Base-by-base conservation (phyloP, 2,888 invertebrate species). In the Chouioia cunea region DNA sequence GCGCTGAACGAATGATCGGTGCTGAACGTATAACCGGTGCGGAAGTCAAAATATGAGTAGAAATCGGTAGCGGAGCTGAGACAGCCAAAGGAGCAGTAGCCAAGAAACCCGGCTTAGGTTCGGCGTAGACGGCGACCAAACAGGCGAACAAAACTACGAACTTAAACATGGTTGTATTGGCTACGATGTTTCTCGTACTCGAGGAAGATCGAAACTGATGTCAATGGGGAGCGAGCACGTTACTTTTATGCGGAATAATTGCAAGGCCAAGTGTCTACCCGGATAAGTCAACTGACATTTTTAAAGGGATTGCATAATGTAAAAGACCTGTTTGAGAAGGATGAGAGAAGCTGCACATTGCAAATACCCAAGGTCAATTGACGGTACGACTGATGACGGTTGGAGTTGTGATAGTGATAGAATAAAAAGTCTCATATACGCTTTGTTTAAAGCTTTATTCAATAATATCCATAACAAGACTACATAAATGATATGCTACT, bases 71-170 rank as follows among this genome's bases (percentile, higher is more conserved):
- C 14, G 52, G 36, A 4, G 60, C 36, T 14, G 27, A 0, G 23
- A 12, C 36, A 18, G 18, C 36, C 15, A 14, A 20, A 15, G 10
- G 44, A 22, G 44, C 23, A 12, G 48, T 2, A n/a, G 47, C 18
- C 2, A 22, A 15, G 22, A 16, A n/a, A 10, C 22, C 36, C 52
- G 58, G 27, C 10, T 36, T 36, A 1, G 36, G 36, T 12, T 65
- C 66, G 22, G 71, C 71, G 62, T 50, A 44, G 20, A 50, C 50
- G 50, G 44, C 16, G 58, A 20, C 58, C n/a, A 58, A 20, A 20
- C 43, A 58, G 58, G 46, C 58, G 20, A 58, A 14, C 36, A 58
- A 36, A 14, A 58, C 44, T 18, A 46, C 2, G 46, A 36, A 46
- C 46, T 58, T 58, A 20, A 46, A 58, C 58, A 58, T 58, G 58